phyloP scores from a whole-genome alignment of 2,113 vertebrate species.

The Amphiprion percula region DNA sequence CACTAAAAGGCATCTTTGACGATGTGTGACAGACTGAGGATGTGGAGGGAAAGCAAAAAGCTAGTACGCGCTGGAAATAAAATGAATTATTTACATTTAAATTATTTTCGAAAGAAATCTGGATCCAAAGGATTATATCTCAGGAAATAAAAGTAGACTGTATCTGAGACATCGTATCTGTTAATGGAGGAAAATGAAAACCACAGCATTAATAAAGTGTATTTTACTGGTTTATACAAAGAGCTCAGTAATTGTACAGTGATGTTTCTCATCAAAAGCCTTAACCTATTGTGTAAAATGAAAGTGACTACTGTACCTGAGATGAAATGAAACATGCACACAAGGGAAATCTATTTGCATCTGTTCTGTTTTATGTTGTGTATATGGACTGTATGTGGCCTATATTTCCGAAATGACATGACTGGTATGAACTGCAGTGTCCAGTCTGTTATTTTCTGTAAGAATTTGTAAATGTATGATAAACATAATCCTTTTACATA shows the following conservation, averaged over 20 bases:
- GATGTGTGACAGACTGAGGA: constrained; percentile 81
- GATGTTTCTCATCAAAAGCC: neutral
- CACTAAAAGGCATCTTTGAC: constrained; percentile 87
- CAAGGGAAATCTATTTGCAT: neutral
- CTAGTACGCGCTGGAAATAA: neutral
- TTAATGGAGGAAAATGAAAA: neutral
- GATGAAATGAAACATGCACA: neutral
- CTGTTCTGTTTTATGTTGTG: neutral
- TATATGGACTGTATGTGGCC: neutral
- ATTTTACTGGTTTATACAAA: constrained; percentile 5
- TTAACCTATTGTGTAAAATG: constrained; percentile 1
- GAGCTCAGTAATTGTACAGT: neutral
- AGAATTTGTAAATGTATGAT: neutral
- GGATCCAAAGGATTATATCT: constrained; percentile 2
- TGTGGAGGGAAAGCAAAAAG: neutral
- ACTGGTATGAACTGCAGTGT: neutral
- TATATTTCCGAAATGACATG: neutral
- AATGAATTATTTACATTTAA: neutral
- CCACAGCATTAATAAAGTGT: neutral
- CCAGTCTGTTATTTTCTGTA: neutral
- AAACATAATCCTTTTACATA: neutral
- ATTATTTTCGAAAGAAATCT: neutral
- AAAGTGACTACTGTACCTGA: neutral
- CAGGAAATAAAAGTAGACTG: neutral
- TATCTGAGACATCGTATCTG: constrained; percentile 6